A percentile compares a stretch with the other conserved stretches of the same genome.
These are phyloP conservation scores for Onychomys torridus DNA, from an alignment of 2,797 vertebrate genomes.

Conservation along the genomic window DNA sequence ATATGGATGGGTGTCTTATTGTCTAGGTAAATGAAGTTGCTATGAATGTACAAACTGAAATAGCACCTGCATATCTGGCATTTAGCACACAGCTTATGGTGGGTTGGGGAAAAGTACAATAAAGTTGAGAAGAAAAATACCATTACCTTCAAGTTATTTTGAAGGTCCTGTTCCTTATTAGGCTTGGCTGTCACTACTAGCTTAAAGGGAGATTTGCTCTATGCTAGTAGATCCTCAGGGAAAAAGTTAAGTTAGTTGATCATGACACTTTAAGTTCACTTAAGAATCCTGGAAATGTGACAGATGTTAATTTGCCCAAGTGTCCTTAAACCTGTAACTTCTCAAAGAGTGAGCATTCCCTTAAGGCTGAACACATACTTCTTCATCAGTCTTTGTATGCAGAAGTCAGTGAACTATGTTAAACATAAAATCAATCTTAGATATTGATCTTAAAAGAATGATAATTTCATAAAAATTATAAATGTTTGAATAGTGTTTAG, in stretches of 20 bases:
- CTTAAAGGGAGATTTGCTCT: not conserved
- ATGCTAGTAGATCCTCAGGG: not conserved
- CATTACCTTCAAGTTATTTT: not conserved
- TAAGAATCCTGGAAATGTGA: slow-evolving; percentile 4
- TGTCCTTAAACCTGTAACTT: not conserved
- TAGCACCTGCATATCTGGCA: not conserved
- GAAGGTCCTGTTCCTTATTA: not conserved
- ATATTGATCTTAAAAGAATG: not conserved
- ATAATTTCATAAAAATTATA: not conserved
- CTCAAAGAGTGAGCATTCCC: not conserved
- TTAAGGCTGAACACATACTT: not conserved
- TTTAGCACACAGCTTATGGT: not conserved
- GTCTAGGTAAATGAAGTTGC: not conserved
- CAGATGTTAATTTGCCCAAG: not conserved
- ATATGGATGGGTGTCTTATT: not conserved
- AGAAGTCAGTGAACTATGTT: not conserved
- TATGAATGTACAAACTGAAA: not conserved
- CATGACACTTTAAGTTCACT: not conserved
- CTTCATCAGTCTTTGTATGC: not conserved
- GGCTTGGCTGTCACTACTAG: not conserved
- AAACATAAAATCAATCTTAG: not conserved
- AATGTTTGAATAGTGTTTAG: not conserved
- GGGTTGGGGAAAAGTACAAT: slow-evolving; percentile 1
- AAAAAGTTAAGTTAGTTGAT: not conserved
- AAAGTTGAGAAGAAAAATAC: not conserved